Conservation (phyloP, 2,797 vertebrate genomes). For the Hybognathus amarus region DNA sequence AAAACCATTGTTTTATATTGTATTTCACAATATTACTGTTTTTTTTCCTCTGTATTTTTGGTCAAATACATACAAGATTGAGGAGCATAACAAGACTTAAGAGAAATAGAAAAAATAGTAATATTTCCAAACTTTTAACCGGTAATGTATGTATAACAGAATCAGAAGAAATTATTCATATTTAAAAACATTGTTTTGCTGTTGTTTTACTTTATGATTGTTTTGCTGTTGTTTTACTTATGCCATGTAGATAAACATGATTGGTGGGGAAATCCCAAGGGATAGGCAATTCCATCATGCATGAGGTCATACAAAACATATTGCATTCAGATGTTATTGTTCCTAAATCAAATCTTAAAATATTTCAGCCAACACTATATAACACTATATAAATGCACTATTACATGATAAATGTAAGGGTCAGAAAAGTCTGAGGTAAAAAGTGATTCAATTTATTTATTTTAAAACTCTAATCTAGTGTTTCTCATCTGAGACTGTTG, state of each 20-base stretch:
- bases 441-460: not conserved
- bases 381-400: not conserved
- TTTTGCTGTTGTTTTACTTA: conserved; percentile 1
- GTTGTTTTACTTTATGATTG: not conserved
- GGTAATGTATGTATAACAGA: too few relatives aligned
- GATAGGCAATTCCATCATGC: not conserved
- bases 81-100: too few relatives aligned
- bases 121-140: too few relatives aligned
- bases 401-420: not conserved
- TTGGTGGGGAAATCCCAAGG: conserved; percentile 17
- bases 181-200: not conserved
- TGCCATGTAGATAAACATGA: not conserved
- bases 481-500: not conserved
- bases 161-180: not conserved
- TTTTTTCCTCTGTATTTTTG: too few relatives aligned
- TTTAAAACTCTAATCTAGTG: not conserved
- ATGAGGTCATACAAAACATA: not conserved
- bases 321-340: conserved; percentile 8
- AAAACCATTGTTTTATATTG: too few relatives aligned
- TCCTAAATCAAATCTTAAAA: not conserved
- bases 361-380: not conserved
- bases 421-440: not conserved
- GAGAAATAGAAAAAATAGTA: too few relatives aligned
- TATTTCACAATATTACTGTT: too few relatives aligned
- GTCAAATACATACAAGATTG: too few relatives aligned